Evolutionary conservation across 2,888 invertebrate species (phyloP).

Genomic region (Cerceris rybyensis): DNA sequence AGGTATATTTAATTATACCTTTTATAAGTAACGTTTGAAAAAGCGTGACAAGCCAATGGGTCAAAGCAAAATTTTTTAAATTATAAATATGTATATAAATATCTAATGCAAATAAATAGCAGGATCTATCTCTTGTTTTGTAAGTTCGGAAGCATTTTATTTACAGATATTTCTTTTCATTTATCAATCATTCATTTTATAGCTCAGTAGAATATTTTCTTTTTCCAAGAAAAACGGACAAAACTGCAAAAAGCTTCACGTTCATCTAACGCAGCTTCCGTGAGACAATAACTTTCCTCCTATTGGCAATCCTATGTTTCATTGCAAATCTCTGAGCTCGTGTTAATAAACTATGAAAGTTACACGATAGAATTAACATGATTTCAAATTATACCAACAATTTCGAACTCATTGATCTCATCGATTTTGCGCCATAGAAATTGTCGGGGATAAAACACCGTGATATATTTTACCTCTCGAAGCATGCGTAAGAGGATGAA

Average conservation of each 20-base stretch:
- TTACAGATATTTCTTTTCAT: slow-evolving; percentile 2
- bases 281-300: slow-evolving; percentile 51
- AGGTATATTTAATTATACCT: slow-evolving; percentile 29
- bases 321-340: no score
- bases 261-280: slow-evolving; percentile 24
- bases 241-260: slow-evolving; percentile 1
- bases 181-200: slow-evolving; percentile 2
- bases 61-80: slow-evolving; percentile 31
- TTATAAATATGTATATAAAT: slow-evolving; percentile 25
- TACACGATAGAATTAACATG: neutral
- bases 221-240: neutral
- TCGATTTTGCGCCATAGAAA: slow-evolving; percentile 14
- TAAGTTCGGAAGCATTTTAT: neutral
- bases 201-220: slow-evolving; percentile 4
- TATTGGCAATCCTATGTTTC: neutral
- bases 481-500: slow-evolving; percentile 22
- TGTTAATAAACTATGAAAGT: no score
- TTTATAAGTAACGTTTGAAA: slow-evolving; percentile 22
- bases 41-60: slow-evolving; percentile 35
- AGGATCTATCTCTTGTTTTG: slow-evolving; percentile 16
- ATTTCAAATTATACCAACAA: neutral
- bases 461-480: slow-evolving; percentile 43
- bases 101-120: slow-evolving; percentile 18
- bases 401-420: slow-evolving; percentile 27
- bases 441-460: slow-evolving; percentile 6